Percentiles rank a stretch among this genome's conserved stretches.
phyloP scores from a whole-genome alignment of 2,797 vertebrate species.

The Tenualosa ilisha region DNA sequence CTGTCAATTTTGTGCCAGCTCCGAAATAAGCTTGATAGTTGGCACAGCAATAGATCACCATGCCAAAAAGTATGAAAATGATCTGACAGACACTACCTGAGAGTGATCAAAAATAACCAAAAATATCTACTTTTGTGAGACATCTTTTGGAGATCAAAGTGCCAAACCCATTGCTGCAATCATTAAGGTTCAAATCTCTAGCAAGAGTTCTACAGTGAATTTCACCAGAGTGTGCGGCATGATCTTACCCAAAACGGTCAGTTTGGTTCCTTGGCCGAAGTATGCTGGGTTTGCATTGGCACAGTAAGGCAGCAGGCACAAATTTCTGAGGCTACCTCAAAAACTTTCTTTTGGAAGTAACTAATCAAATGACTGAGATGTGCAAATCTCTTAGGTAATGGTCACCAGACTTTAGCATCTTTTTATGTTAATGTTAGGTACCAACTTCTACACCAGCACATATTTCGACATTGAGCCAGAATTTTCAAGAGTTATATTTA shows the following conservation, averaged over 20 bases:
- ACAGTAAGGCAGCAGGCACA: slow-evolving; percentile 32
- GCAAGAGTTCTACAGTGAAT: not conserved
- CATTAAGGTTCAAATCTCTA: not conserved
- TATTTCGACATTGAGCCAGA: not conserved
- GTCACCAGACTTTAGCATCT: not conserved
- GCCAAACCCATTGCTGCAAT: not conserved
- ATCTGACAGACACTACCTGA: not conserved
- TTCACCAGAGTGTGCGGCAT: not conserved
- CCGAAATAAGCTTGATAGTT: slow-evolving; percentile 62
- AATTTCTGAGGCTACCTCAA: not conserved
- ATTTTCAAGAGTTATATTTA: not conserved
- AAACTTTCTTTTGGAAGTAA: not conserved
- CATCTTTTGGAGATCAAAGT: not conserved
- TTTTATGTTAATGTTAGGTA: not conserved
- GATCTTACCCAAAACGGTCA: slow-evolving; percentile 60
- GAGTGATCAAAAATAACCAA: not conserved
- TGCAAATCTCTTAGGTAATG: not conserved
- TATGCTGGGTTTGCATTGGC: slow-evolving; percentile 43
- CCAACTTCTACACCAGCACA: not conserved
- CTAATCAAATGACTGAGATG: not conserved
- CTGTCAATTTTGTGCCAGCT: slow-evolving; percentile 67
- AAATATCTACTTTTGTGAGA: not conserved
- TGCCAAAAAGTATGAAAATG: slow-evolving; percentile 45
- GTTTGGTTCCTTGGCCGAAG: slow-evolving; percentile 57
- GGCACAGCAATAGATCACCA: slow-evolving; percentile 59